Evolutionary conservation across 35 echinoderm and acorn worm genomes (phyloP), one percentile per base, ranked within the genome.

Genomic region (Eucidaris tribuloides): DNA sequence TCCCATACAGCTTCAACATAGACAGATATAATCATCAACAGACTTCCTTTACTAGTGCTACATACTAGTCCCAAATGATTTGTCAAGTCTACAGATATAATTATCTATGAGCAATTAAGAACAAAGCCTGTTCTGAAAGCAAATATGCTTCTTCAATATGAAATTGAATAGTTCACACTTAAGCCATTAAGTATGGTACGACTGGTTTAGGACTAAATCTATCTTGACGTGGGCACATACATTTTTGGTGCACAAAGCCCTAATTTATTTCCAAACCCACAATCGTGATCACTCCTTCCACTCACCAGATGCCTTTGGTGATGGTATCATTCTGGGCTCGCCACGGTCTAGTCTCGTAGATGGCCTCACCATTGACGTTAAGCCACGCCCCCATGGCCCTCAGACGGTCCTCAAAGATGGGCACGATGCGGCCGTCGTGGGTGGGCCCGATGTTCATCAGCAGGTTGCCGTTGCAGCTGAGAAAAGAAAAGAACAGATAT

Each of bases 321-420:
- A 78, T 27, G 1, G 84, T 87, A 18, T 87, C 84, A 44, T 87
- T 87, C 30, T 87, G 84, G 45, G 18, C 37, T 18, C 37, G 32
- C 84, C 84, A 87, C n/a, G 84, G 84, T 35, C 37, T 78, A 27
- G 70, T 78, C 13, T 39, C 68, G 63, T 68, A 87, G 46, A 87
- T 87, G 3, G 71, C 84, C 18, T 87, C 71, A n/a, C 84, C 84
- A 39, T 87, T 87, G n/a, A 87, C 52, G 17, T 87, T 87, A 70
- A 87, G 54, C 84, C 84, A 87, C 37, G 30, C 74, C 22, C 84
- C 84, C 46, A 87, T 79, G 39, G 76, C 37, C 11, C 84, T 46
- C 2, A 87, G 50, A 78, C 84, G 68, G 15, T 87, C 84, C 25
- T 87, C 82, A 62, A 63, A 87, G 49, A 87, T 52, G 13, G 84